Evolutionary conservation across 2,888 invertebrate genomes (phyloP), one percentile per base, ranked within the genome.

Genomic region (Brassicogethes aeneus): DNA sequence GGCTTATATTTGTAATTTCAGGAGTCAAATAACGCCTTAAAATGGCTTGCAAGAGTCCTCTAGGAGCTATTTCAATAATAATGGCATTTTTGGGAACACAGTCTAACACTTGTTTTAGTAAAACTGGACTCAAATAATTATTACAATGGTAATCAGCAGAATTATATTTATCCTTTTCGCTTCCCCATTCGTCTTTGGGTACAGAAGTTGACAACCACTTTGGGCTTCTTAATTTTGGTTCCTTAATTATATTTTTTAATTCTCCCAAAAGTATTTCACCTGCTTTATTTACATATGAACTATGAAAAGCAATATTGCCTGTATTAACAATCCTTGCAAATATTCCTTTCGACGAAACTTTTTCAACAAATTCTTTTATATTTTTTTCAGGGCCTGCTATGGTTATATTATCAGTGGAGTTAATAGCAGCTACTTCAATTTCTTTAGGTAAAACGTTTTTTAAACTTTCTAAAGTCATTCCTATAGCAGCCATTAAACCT

Each of bases 141-240:
- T 90, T 90, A 1, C 85, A 84, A 59, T 90, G 89, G 62, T 95
- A 95, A 52, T 89, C 89, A 2, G 93, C 85, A 0, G 90, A 90
- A 1, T 81, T 52, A 13, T 46, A 41, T 46, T 75, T 69, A 0
- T 82, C 79, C 17, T 76, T 71, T 0, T 77, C 66, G 1, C 77
- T 73, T 33, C 78, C 76, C 91, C 90, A 91, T 37, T 80, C 43
- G 10, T 34, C 34, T 33, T 51, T 45, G 1, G 47, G 45, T n/a
- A 55, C 75, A 0, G 92, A 92, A 0, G 89, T 82, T 43, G 90
- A 90, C 5, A 94, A 66, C 95, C 95, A 95, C 44, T 81, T 80
- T 0, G 72, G 59, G 0, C 85, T 80, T 14, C 93, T 74, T 1
- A 69, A 64, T 54, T 80, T 83, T 0, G 85, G 80, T 1, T 72